Base-by-base conservation (phyloP, 2,888 invertebrate species). In the Glyphotaelius pellucidus region DNA sequence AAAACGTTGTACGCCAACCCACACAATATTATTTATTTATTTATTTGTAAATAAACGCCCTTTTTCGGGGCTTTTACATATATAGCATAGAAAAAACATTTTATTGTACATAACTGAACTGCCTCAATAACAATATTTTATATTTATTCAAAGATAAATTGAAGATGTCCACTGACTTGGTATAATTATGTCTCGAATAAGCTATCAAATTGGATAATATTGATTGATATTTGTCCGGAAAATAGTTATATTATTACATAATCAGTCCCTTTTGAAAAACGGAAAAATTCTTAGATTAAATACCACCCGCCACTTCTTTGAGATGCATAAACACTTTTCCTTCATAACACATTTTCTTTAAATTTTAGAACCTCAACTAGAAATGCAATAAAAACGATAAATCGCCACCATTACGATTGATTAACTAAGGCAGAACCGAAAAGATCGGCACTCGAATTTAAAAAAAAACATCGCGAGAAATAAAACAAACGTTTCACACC, bases 401-500 rank as follows among this genome's bases (percentile, higher is more conserved):
- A 93, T 91, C 79, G 84, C 91, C 90, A 47, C 90, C 86, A 91
- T 93, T 92, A 93, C 87, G 89, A 85, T 92, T 90, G 91, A 87
- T 91, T 91, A 15, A 42, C 52, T 79, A 47, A 85, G 15, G 52
- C 79, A 85, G 90, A 84, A 19, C n/a, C 15, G n/a, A 14, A 15
- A 42, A 86, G 86, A 86, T 42, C 83, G 35, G 35, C n/a, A 83
- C 83, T 83, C 30, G 86, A 25, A 86, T 86, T 5, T 25, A 15
- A 15, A 86, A 86, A 84, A 35, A 42, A 86, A 86, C 42, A 89
- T n/a, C 67, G n/a, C n/a, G 38, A 89, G 42, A 89, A 80, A 80
- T 52, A 91, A 93, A 92, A 93, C 93, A 93, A 93, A 92, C 92
- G 93, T 67, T 91, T 92, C 67, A 90, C 93, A 93, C 93, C 93